Conservation (phyloP, 2,113 vertebrate species). For the Aegotheles bennettii region DNA sequence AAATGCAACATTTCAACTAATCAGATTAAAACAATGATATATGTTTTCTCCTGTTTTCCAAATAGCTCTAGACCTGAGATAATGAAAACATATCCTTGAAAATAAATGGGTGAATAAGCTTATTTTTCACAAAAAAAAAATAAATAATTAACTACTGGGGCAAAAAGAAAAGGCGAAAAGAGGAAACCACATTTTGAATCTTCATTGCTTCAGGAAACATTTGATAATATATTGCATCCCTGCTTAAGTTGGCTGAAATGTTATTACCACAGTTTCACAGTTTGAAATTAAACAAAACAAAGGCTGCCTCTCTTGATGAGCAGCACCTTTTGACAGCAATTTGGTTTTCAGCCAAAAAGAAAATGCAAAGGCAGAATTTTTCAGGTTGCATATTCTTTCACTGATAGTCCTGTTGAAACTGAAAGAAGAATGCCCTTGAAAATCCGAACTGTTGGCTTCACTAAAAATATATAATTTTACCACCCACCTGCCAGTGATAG, state of each 20-base stretch:
- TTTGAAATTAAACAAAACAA: conserved; percentile 42
- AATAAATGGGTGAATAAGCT: not conserved
- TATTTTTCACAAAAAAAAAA: not conserved
- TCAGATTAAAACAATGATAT: not conserved
- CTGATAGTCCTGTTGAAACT: not conserved
- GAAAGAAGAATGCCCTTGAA: conserved; percentile 21
- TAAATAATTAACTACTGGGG: not conserved
- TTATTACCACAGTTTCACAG: not conserved
- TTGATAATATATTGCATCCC: not conserved
- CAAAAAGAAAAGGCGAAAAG: not conserved
- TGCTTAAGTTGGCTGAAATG: not conserved
- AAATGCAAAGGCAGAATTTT: not conserved
- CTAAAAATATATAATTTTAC: conserved; percentile 1
- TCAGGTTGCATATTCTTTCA: not conserved
- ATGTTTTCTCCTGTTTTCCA: not conserved
- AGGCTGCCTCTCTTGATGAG: not conserved
- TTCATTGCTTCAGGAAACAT: conserved; percentile 8
- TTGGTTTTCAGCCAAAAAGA: not conserved
- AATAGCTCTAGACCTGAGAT: not conserved
- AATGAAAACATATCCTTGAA: not conserved
- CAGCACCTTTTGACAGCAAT: not conserved
- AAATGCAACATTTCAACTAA: not conserved
- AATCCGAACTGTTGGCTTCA: not conserved
- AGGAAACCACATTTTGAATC: not conserved
- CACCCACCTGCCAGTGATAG: not conserved